These are phyloP conservation scores for Styela plicata DNA, from an alignment of 23 tunicate species.

Conservation along the genomic window DNA sequence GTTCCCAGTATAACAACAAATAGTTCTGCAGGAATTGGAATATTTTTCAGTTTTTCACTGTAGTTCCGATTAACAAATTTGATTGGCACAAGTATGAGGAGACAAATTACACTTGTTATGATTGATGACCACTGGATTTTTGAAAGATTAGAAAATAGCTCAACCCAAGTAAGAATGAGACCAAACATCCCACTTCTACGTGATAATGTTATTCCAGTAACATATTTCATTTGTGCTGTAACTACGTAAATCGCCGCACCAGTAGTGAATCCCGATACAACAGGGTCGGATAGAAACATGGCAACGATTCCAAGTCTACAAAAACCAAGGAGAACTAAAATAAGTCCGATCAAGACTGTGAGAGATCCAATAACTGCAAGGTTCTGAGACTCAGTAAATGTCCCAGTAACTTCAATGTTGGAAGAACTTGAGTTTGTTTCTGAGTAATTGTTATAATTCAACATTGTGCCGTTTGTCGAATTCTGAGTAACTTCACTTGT, in stretches of 20 bases:
- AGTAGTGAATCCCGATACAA: constrained; percentile 87
- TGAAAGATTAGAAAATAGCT: constrained; percentile 50
- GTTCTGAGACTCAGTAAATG: constrained; percentile 14
- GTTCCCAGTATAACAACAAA: constrained; percentile 74
- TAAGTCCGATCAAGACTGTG: constrained; percentile 61
- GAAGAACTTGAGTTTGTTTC: background rate
- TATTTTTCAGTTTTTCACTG: constrained; percentile 69
- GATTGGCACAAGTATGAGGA: constrained; percentile 67
- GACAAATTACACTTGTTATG: constrained; percentile 56
- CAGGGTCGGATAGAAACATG: constrained; percentile 79
- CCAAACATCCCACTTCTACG: constrained; percentile 30
- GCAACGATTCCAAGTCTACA: constrained; percentile 70
- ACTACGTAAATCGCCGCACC: constrained; percentile 91
- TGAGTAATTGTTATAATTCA: background rate
- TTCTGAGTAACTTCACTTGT: background rate
- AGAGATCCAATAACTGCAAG: constrained; percentile 54
- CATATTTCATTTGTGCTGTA: constrained; percentile 85
- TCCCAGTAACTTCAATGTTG: background rate
- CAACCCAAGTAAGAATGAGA: constrained; percentile 50
- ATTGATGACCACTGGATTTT: constrained; percentile 67
- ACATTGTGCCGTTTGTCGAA: background rate
- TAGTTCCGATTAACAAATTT: constrained; percentile 83
- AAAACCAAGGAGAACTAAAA: constrained; percentile 64
- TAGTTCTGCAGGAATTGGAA: constrained; percentile 93
- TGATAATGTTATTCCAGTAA: constrained; percentile 47